These are phyloP conservation scores for Stegodyphus mimosarum DNA, from an alignment of 1,140 invertebrate species.

Conservation along the genomic window DNA sequence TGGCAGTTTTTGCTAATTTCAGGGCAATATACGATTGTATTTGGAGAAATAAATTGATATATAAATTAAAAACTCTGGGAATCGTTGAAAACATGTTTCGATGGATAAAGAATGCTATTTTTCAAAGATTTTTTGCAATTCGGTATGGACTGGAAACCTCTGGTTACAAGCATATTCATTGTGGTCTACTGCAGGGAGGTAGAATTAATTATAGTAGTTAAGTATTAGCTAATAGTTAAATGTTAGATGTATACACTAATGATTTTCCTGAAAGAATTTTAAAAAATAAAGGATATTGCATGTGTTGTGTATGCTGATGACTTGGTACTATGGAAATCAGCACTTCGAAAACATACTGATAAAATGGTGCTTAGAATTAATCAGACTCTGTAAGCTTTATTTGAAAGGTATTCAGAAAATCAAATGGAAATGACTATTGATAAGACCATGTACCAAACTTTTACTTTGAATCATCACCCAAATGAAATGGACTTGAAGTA, in stretches of 20 bases:
- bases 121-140: too few relatives aligned
- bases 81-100: too few relatives aligned
- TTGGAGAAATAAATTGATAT: too few relatives aligned
- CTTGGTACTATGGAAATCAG: not conserved
- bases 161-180: too few relatives aligned
- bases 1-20: too few relatives aligned
- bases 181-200: not conserved
- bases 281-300: not conserved
- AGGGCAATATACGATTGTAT: too few relatives aligned
- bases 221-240: too few relatives aligned
- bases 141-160: too few relatives aligned
- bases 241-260: not conserved
- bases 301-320: not conserved
- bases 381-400: not conserved
- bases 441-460: not conserved
- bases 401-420: not conserved
- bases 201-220: too few relatives aligned
- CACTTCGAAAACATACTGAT: not conserved
- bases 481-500: not conserved
- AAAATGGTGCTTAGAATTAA: not conserved
- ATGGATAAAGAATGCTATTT: too few relatives aligned
- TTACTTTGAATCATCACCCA: slow-evolving; percentile 5
- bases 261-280: not conserved
- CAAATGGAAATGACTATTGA: slow-evolving; percentile 1
- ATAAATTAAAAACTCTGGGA: too few relatives aligned